Conservation (phyloP, 1,140 invertebrate species). For the Manduca sexta region DNA sequence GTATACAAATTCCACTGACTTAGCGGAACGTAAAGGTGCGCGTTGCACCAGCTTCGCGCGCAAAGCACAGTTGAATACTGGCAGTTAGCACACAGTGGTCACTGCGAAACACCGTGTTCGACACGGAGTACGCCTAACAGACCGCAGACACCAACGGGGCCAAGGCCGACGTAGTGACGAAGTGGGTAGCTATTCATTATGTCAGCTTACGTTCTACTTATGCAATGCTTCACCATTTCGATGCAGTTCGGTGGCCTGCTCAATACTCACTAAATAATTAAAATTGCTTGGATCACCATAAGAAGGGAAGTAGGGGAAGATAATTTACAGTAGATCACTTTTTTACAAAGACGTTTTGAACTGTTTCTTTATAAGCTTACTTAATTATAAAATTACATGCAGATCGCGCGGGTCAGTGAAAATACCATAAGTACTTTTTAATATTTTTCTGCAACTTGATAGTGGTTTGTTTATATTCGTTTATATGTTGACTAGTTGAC, state of each 20-base stretch:
- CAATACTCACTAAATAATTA: conserved; percentile 15
- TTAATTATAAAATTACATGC: too few species aligned
- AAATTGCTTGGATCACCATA: neutral
- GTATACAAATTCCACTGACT: neutral
- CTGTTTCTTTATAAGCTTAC: too few species aligned
- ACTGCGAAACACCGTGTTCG: conserved; percentile 20
- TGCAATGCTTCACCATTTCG: conserved; percentile 56
- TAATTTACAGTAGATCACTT: too few species aligned
- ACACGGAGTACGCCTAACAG: conserved; percentile 21
- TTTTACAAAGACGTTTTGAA: too few species aligned
- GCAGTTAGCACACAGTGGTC: conserved; percentile 11
- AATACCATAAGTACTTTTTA: too few species aligned
- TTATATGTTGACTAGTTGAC: too few species aligned
- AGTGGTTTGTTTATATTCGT: too few species aligned
- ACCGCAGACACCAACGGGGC: conserved; percentile 39
- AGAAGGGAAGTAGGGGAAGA: too few species aligned
- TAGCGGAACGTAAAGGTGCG: neutral
- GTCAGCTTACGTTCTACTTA: conserved; percentile 68
- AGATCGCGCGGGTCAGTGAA: too few species aligned
- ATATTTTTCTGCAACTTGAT: too few species aligned
- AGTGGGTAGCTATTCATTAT: conserved; percentile 54
- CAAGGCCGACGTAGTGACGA: conserved; percentile 62
- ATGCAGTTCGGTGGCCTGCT: conserved; percentile 58
- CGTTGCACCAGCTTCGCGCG: conserved; percentile 10
- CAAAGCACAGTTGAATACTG: conserved; percentile 14